Conservation (phyloP, 1,140 invertebrate species). For the Pomacea maculata region DNA sequence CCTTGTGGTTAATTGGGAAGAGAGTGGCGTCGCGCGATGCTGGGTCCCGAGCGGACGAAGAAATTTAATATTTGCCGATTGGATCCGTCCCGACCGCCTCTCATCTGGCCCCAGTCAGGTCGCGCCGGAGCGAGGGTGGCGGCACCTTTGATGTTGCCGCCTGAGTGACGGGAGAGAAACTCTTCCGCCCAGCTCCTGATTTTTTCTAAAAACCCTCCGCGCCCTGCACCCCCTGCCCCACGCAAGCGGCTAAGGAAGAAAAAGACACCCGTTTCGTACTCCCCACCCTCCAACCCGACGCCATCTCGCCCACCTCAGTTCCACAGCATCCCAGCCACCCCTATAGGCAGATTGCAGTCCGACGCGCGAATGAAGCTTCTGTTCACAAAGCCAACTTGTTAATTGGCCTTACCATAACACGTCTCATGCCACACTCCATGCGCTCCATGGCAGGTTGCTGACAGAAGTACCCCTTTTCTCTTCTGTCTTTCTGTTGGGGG, state of each 20-base stretch:
- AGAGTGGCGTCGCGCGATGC: background rate
- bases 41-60: background rate
- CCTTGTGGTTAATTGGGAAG: constrained; percentile 9
- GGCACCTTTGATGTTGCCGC: constrained; percentile 17
- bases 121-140: constrained; percentile 6
- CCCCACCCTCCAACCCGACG: background rate
- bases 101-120: too few species aligned
- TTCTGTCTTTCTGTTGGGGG: too few species aligned
- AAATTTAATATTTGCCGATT: constrained; percentile 13
- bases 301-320: too few species aligned
- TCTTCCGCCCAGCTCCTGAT: background rate
- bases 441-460: too few species aligned
- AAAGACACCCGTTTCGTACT: background rate
- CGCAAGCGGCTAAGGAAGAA: too few species aligned
- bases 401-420: too few species aligned
- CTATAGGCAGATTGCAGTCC: too few species aligned
- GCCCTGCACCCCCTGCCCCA: background rate
- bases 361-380: too few species aligned
- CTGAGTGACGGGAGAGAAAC: constrained; percentile 17
- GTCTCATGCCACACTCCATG: too few species aligned
- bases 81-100: constrained; percentile 1
- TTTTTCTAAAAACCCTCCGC: background rate
- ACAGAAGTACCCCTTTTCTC: too few species aligned
- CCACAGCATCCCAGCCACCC: too few species aligned
- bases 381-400: too few species aligned